Conservation (phyloP, 2,797 vertebrate genomes). For the Leucoraja ocellata region DNA sequence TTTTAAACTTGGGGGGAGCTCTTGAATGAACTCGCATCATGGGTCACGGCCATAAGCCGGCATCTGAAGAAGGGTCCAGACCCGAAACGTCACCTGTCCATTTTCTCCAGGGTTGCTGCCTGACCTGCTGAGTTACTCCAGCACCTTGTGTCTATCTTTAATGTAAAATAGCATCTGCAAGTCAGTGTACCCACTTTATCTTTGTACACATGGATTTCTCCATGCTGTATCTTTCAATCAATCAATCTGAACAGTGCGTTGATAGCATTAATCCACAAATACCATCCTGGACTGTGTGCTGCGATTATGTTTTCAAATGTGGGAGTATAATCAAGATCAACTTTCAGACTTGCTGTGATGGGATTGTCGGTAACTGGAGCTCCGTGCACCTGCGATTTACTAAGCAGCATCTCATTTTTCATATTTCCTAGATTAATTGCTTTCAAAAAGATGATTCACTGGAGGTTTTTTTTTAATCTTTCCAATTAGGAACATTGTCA, state of each 20-base stretch:
- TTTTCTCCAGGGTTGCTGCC: too few relatives aligned
- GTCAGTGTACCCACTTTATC: too few relatives aligned
- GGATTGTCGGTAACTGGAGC: not conserved
- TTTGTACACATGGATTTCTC: too few relatives aligned
- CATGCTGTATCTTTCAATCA: too few relatives aligned
- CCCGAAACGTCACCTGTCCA: too few relatives aligned
- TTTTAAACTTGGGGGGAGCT: too few relatives aligned
- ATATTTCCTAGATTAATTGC: not conserved
- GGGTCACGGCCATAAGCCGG: too few relatives aligned
- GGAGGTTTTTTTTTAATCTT: not conserved
- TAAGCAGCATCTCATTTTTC: not conserved
- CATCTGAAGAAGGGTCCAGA: too few relatives aligned
- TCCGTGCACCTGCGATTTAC: not conserved
- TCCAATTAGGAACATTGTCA: not conserved
- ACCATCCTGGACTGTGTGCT: not conserved
- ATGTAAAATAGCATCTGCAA: too few relatives aligned
- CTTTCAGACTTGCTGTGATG: not conserved
- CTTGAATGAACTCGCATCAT: too few relatives aligned
- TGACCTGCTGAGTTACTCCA: too few relatives aligned
- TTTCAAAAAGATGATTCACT: not conserved
- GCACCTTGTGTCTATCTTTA: too few relatives aligned
- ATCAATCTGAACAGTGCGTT: not conserved
- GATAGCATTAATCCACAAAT: not conserved
- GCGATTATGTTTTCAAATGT: not conserved
- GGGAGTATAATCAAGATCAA: not conserved